A percentile compares a stretch with the other conserved stretches of the same genome.
Conservation (phyloP, 23 tunicate genomes). For the Oikopleura dioica region DNA sequence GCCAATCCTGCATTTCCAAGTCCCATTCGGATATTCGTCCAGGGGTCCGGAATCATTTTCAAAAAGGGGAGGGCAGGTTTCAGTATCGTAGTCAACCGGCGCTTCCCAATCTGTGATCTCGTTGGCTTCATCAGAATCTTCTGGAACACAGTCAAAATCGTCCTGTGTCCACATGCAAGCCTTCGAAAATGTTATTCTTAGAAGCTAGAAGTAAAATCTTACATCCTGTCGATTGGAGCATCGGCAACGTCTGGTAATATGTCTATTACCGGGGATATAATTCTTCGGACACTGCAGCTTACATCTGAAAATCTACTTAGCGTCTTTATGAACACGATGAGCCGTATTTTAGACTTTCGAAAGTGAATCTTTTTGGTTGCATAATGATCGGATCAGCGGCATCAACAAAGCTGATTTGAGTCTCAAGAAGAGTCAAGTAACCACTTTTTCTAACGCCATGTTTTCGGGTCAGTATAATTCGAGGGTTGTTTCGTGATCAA, state of each 20-base stretch:
- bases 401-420: no score
- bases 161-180: neutral
- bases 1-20: neutral
- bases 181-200: neutral
- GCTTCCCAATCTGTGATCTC: neutral
- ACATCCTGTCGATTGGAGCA: neutral
- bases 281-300: neutral
- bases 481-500: no score
- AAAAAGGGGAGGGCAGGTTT: neutral
- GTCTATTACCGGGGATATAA: neutral
- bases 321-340: no score
- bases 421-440: no score
- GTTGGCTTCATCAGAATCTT: neutral
- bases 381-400: no score
- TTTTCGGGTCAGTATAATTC: no score
- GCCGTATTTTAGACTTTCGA: no score
- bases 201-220: no score
- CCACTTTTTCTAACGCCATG: no score
- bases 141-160: slow-evolving; percentile 1
- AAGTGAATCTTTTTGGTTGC: no score
- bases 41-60: neutral
- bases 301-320: no score
- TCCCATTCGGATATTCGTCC: slow-evolving; percentile 9
- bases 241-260: slow-evolving; percentile 1
- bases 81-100: slow-evolving; percentile 7